Conservation (phyloP, 2,113 vertebrate genomes). For the Tauraco erythrolophus region DNA sequence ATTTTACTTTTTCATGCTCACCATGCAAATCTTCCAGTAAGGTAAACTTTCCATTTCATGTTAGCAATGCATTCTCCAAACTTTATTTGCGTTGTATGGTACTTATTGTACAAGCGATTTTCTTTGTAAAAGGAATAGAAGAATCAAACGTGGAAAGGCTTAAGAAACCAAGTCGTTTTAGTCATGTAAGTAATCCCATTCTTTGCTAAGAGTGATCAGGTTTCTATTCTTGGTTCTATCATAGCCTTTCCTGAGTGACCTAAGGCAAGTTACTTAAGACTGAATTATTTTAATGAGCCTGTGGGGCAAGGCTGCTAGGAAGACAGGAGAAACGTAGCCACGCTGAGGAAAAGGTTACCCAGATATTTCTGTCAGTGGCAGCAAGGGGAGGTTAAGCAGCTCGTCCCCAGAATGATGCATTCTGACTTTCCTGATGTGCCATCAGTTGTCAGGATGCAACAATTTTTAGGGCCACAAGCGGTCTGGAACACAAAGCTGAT, state of each 20-base stretch:
- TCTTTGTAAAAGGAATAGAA: neutral
- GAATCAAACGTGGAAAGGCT: conserved; percentile 12
- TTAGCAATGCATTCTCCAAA: conserved; percentile 4
- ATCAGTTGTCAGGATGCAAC: neutral
- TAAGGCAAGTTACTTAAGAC: conserved; percentile 59
- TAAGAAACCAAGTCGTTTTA: conserved; percentile 41
- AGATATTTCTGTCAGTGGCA: neutral
- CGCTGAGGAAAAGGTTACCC: neutral
- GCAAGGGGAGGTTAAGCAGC: neutral
- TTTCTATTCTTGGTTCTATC: conserved; percentile 65
- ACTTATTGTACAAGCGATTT: neutral
- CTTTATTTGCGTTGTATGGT: conserved; percentile 1
- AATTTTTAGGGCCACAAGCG: neutral
- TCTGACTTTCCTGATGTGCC: neutral
- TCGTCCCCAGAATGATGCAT: neutral
- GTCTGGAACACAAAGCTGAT: neutral
- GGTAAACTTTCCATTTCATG: neutral
- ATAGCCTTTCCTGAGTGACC: conserved; percentile 44
- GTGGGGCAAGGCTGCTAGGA: neutral
- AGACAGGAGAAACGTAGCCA: neutral
- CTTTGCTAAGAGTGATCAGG: conserved; percentile 55
- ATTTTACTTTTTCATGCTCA: conserved; percentile 2
- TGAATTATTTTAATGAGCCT: conserved; percentile 59
- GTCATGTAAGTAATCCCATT: conserved; percentile 64
- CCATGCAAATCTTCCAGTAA: neutral